Conservation (phyloP, 30 jellyfish, hydroid and myxozoan species). For the Chironex yamaguchii region DNA sequence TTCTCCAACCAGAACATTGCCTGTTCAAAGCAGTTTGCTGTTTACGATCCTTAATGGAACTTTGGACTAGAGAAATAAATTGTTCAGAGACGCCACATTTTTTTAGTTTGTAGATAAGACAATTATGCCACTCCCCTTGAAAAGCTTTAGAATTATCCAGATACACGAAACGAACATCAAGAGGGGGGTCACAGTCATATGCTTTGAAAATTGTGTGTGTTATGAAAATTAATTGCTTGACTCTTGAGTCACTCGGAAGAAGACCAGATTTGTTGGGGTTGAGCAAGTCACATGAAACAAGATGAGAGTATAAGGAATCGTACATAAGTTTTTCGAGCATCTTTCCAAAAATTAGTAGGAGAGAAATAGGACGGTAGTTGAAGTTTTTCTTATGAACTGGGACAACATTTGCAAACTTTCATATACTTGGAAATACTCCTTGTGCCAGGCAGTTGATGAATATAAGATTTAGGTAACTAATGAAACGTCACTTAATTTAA, state of each 20-base stretch:
- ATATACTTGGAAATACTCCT: not conserved
- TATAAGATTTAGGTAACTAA: too few relatives aligned
- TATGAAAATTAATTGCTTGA: conserved; percentile 1
- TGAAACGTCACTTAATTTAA: too few relatives aligned
- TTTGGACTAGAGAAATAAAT: too few relatives aligned
- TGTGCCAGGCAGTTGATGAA: not conserved
- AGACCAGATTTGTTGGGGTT: conserved; percentile 11
- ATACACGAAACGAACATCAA: conserved; percentile 24
- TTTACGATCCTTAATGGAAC: too few relatives aligned
- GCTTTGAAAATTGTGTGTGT: conserved; percentile 24
- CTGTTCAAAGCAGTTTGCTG: too few relatives aligned
- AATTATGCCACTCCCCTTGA: too few relatives aligned
- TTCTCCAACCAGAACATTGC: too few relatives aligned
- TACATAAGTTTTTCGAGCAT: conserved; percentile 7
- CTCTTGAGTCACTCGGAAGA: too few relatives aligned
- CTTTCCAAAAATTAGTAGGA: conserved; percentile 8
- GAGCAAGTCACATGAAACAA: not conserved
- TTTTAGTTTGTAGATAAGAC: too few relatives aligned
- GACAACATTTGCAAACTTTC: conserved; percentile 6
- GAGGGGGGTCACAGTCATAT: conserved; percentile 38
- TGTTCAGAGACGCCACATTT: too few relatives aligned
- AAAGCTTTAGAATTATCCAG: conserved; percentile 28
- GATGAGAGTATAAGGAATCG: conserved; percentile 3
- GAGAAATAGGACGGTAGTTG: conserved; percentile 14
- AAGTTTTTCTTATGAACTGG: not conserved